Evolutionary conservation across 2,113 vertebrate genomes (phyloP).

Genomic region (Pseudopodoces humilis): DNA sequence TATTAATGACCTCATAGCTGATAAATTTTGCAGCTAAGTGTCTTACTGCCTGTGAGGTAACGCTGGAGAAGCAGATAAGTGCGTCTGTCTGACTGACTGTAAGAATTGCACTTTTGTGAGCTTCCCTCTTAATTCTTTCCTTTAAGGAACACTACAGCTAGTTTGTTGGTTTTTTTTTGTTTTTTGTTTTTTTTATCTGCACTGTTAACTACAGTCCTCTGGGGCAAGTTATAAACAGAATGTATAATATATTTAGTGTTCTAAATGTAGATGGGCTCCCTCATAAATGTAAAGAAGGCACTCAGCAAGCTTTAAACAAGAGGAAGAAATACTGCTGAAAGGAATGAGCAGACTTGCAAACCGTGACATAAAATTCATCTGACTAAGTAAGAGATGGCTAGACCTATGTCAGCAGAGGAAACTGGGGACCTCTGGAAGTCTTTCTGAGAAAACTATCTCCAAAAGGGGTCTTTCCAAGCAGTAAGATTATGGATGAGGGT

Average conservation of each 20-base stretch:
- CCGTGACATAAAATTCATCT: background rate
- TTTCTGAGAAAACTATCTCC: background rate
- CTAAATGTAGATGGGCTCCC: conserved; percentile 41
- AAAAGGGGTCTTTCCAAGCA: background rate
- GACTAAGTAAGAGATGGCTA: conserved; percentile 10
- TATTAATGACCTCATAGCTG: conserved; percentile 63
- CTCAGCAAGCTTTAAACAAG: conserved; percentile 64
- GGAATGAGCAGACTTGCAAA: background rate
- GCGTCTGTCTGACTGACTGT: background rate
- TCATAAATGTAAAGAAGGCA: conserved; percentile 53
- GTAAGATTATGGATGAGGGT: background rate
- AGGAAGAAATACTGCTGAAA: conserved; percentile 23
- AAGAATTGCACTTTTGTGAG: conserved; percentile 52
- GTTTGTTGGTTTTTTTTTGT: background rate
- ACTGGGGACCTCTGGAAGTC: background rate
- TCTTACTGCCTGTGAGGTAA: conserved; percentile 58
- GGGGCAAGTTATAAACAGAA: conserved; percentile 21
- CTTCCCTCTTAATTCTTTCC: conserved; percentile 12
- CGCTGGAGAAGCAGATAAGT: conserved; percentile 21
- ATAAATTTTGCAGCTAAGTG: conserved; percentile 57
- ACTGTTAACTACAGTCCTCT: conserved; percentile 13
- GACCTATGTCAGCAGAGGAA: background rate
- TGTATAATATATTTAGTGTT: conserved; percentile 31
- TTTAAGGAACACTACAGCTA: background rate
- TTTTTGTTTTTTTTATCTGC: background rate